Evolutionary conservation across 2,888 invertebrate genomes (phyloP).

Genomic region (Oithona nana): DNA sequence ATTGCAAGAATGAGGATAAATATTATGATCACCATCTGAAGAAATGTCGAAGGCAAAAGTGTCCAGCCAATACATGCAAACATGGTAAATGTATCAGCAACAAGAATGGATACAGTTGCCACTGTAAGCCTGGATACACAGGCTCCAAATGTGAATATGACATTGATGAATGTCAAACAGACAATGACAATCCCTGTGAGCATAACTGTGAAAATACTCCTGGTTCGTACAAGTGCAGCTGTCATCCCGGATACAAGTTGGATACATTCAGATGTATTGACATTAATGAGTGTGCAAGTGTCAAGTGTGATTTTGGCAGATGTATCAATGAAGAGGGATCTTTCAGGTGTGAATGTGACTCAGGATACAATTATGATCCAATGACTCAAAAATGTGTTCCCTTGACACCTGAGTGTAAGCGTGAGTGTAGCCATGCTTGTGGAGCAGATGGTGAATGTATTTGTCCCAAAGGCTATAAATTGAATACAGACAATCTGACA

Average conservation of each 20-base stretch:
- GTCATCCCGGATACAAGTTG: constrained; percentile 10
- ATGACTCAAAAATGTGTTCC: neutral
- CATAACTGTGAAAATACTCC: constrained; percentile 27
- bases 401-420: neutral
- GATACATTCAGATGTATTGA: constrained; percentile 18
- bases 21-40: neutral
- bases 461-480: neutral
- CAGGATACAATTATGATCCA: neutral
- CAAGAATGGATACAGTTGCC: neutral
- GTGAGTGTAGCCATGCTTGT: neutral
- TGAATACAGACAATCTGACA: neutral
- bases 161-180: constrained; percentile 26
- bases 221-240: constrained; percentile 22
- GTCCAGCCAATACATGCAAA: neutral
- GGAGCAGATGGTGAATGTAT: neutral
- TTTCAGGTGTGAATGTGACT: neutral
- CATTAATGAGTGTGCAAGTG: constrained; percentile 19
- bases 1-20: constrained; percentile 24
- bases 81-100: neutral
- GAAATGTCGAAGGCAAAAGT: neutral
- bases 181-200: constrained; percentile 24
- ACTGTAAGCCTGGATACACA: neutral
- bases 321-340: neutral
- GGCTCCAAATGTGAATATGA: constrained; percentile 25
- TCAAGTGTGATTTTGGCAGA: neutral